phyloP scores from a whole-genome alignment of 2,888 invertebrate species.

The Saturnia pavonia region DNA sequence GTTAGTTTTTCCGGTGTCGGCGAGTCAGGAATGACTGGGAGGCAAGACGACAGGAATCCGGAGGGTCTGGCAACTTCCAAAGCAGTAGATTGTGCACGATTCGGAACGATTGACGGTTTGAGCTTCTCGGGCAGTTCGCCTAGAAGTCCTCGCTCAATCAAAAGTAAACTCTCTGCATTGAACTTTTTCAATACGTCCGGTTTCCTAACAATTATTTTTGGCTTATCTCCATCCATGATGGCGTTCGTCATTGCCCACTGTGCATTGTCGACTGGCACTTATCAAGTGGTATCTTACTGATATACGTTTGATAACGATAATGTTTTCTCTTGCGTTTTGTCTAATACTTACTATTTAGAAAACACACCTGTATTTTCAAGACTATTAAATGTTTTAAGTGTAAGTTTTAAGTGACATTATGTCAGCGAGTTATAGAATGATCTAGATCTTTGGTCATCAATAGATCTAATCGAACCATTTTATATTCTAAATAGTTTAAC shows the following conservation, averaged over 20 bases:
- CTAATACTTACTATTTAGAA: constrained; percentile 24
- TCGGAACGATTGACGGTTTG: constrained; percentile 58
- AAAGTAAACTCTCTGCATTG: constrained; percentile 64
- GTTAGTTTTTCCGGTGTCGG: constrained; percentile 48
- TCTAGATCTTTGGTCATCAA: not conserved
- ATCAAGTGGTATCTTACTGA: constrained; percentile 61
- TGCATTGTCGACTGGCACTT: constrained; percentile 59
- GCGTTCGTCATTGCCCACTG: constrained; percentile 64
- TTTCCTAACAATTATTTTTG: constrained; percentile 51
- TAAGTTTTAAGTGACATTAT: not conserved
- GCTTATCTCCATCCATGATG: constrained; percentile 66
- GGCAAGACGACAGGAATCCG: constrained; percentile 63
- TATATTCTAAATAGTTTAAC: not conserved
- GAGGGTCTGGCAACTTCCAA: constrained; percentile 74
- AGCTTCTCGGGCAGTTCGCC: constrained; percentile 70
- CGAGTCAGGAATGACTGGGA: constrained; percentile 59
- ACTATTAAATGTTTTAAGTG: constrained; percentile 3
- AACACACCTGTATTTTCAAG: constrained; percentile 14
- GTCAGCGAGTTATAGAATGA: not conserved
- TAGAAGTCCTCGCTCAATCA: constrained; percentile 69
- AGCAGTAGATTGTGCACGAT: constrained; percentile 58
- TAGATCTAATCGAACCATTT: not conserved
- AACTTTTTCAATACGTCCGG: constrained; percentile 68
- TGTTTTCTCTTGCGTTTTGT: constrained; percentile 39
- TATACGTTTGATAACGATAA: constrained; percentile 59